Evolutionary conservation across 2,797 vertebrate genomes (phyloP).

Genomic region (Fringilla coelebs): DNA sequence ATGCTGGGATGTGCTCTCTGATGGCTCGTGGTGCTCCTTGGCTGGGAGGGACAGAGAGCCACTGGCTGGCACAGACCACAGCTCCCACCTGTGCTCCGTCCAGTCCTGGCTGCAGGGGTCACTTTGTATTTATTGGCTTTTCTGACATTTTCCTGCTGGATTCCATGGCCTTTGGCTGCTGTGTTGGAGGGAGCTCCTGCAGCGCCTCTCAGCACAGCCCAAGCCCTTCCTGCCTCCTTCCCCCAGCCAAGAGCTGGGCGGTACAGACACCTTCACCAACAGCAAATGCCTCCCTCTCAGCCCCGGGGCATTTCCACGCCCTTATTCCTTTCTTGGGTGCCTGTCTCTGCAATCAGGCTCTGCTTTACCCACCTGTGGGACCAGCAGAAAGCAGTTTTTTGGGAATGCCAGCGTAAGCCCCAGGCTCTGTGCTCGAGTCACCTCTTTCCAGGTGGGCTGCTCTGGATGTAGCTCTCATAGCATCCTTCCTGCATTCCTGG

Average conservation of each 20-base stretch:
- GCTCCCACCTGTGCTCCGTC: not conserved
- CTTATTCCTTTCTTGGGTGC: not conserved
- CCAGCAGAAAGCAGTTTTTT: not conserved
- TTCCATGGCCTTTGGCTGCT: not conserved
- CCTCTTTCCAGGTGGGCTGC: not conserved
- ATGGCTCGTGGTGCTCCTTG: not conserved
- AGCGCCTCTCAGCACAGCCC: not conserved
- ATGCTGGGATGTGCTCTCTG: not conserved
- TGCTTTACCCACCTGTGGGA: not conserved
- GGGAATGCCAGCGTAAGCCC: rapidly evolving
- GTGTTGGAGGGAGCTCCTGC: not conserved
- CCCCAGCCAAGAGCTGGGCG: not conserved
- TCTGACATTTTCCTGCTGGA: not conserved
- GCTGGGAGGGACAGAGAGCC: not conserved
- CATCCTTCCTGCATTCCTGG: not conserved
- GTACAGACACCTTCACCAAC: not conserved
- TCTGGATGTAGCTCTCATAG: not conserved
- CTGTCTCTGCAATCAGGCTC: not conserved
- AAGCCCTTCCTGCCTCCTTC: not conserved
- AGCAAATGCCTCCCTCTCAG: not conserved
- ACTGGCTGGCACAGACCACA: rapidly evolving
- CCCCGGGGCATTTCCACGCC: not conserved
- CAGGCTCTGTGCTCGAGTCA: not conserved
- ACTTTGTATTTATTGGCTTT: not conserved
- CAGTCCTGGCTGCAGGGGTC: not conserved